Base-by-base conservation (phyloP, 2,797 vertebrate genomes). In the Megalops cyprinoides region DNA sequence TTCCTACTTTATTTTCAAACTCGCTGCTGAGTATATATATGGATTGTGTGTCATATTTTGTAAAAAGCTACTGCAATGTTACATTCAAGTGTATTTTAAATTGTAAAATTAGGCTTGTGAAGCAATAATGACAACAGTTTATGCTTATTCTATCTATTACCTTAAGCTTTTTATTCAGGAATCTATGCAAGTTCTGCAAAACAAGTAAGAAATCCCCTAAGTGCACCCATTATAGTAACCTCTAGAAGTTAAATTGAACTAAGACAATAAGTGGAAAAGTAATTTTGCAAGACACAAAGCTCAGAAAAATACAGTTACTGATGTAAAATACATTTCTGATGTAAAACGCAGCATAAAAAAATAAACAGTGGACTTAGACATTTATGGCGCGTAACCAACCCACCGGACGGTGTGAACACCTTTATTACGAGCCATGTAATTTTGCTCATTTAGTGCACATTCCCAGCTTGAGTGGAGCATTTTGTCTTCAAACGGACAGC, bases 401-500 rank as follows among this genome's bases (percentile, higher is more conserved):
- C 37, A 42, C 42, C 15, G 53, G 48, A 34, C 14, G 34, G 48
- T 2, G 20, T 31, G 25, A 76, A 53, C 37, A 53, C 15, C 9
- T 37, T 53, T 37, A 25, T 75, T 51, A 76, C 55, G 31, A 76
- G 31, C 44, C 74, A 37, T 76, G 28, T 55, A 37, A 76, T 53
- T 76, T 7, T 76, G 49, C 55, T 31, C 10, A 34, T 37, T 76
- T 15, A 55, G 25, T 55, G 51, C 74, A 55, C 74, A 53, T 76
- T 76, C 31, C 48, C 25, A 10, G 46, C 31, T 25, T 23, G 48
- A 34, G 37, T 37, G 15, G 8, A 34, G 56, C 31, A 44, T 46
- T 78, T 78, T 25, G 62, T 12, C 34, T 67, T 67, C 62, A 78
- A 62, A 65, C 20, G 42, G 42, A 65, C 25, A 25, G 77, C 2